These are phyloP conservation scores for Temnopleurus reevesii DNA, from an alignment of 53 echinoderm and acorn worm species.

Conservation along the genomic window DNA sequence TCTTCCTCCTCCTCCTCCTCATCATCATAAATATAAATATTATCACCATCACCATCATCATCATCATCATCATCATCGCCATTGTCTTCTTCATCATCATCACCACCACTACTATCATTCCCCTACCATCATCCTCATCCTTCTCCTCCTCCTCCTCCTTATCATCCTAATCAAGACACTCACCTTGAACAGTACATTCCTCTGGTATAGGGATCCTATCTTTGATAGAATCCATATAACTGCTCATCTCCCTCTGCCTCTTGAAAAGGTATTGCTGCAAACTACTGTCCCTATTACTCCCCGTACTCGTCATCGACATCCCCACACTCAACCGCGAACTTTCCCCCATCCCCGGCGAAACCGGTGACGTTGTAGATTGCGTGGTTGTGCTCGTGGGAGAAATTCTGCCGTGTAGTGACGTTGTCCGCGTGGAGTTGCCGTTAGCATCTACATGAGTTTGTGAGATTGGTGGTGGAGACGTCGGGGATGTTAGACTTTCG, in stretches of 20 bases:
- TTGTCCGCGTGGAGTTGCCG: neutral
- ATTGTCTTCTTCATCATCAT: neutral
- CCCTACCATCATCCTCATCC: neutral
- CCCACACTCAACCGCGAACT: conserved; percentile 45
- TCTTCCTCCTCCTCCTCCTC: neutral
- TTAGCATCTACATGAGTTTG: neutral
- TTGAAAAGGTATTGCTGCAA: conserved; percentile 91
- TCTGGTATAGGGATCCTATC: conserved; percentile 88
- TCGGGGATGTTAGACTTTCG: neutral
- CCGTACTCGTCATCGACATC: conserved; percentile 57
- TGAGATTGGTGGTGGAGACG: neutral
- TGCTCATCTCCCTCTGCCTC: conserved; percentile 87
- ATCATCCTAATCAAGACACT: neutral
- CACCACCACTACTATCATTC: neutral
- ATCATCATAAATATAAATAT: neutral
- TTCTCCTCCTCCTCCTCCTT: neutral
- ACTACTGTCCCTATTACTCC: conserved; percentile 84
- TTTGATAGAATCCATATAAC: conserved; percentile 94
- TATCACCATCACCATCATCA: neutral
- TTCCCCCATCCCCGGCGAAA: conserved; percentile 12
- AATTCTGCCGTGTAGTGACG: neutral
- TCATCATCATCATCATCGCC: neutral
- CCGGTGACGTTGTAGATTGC: neutral
- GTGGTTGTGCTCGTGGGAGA: neutral
- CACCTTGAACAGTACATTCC: conserved; percentile 89